phyloP scores from a whole-genome alignment of 2,113 vertebrate genomes.

The Oncorhynchus tshawytscha region DNA sequence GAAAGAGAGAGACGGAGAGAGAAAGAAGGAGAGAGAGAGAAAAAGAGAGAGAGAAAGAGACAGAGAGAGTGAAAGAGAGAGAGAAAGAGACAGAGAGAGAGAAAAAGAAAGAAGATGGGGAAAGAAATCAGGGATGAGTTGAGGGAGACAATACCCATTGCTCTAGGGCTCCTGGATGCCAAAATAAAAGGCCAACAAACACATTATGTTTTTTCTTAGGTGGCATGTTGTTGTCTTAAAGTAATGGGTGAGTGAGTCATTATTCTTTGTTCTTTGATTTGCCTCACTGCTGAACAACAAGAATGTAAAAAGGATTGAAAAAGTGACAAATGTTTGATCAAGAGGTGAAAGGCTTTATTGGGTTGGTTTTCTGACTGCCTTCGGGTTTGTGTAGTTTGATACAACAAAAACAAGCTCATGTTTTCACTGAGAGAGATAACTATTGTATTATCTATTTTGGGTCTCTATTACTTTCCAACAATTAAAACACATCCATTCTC shows the following conservation, averaged over 20 bases:
- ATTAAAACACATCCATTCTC: too few relatives aligned
- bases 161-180: neutral
- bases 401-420: too few relatives aligned
- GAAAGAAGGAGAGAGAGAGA: constrained; percentile 16
- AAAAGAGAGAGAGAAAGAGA: neutral
- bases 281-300: neutral
- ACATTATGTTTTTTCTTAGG: neutral
- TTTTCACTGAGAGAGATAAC: neutral
- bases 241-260: neutral
- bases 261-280: neutral
- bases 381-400: neutral
- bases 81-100: constrained; percentile 12
- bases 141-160: constrained; percentile 8
- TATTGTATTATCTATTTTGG: too few relatives aligned
- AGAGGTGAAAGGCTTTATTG: neutral
- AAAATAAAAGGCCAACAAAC: neutral
- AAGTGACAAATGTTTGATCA: neutral
- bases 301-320: neutral
- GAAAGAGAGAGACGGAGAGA: constrained; percentile 13
- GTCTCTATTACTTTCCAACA: neutral
- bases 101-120: neutral
- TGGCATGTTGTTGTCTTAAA: neutral
- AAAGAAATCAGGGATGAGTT: neutral
- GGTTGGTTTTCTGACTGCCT: neutral
- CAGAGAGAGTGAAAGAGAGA: constrained; percentile 1